Conservation (phyloP, 64 coral and sea anemone genomes). For the Montipora capricornis region DNA sequence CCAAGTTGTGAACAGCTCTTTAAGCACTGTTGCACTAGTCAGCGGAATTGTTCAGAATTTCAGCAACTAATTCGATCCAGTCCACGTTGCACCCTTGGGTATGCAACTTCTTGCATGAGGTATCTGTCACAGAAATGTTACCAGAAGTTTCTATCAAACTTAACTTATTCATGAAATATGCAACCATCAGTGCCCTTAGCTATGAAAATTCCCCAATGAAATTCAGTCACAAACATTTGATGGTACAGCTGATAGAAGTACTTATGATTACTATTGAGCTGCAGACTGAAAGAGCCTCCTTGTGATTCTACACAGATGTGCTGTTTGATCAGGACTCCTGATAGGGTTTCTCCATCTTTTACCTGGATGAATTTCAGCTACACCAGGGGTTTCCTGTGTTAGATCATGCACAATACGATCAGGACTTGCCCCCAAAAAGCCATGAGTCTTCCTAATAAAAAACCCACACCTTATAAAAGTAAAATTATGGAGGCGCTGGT, state of each 20-base stretch:
- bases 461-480: no score
- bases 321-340: no score
- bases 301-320: no score
- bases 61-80: background rate
- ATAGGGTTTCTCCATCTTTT: no score
- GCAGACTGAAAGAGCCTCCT: background rate
- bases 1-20: no score
- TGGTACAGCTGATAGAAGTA: background rate
- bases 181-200: background rate
- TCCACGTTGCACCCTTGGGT: background rate
- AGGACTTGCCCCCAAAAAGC: no score
- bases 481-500: background rate
- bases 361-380: no score
- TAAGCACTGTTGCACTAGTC: no score
- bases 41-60: no score
- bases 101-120: constrained; percentile 4
- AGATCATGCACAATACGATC: no score
- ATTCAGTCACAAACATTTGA: constrained; percentile 4
- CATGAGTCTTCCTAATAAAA: no score
- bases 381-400: no score
- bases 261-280: background rate
- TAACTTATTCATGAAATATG: constrained; percentile 15
- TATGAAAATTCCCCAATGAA: constrained; percentile 1
- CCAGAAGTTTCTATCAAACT: background rate
- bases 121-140: background rate